Conservation (phyloP, 1,140 invertebrate species). For the Lanistes nyassanus region DNA sequence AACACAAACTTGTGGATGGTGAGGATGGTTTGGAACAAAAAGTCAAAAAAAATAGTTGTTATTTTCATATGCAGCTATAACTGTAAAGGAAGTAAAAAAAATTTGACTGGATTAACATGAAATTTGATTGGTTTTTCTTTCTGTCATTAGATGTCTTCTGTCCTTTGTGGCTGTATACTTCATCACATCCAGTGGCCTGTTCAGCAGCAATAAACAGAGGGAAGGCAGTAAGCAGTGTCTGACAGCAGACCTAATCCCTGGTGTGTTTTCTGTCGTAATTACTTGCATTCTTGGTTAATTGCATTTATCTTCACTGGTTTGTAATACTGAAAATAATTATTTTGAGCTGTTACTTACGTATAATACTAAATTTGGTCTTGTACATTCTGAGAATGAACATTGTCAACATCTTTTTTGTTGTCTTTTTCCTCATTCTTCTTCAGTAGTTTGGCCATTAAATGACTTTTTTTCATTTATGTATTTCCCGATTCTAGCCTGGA, state of each 20-base stretch:
- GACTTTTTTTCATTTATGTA: neutral
- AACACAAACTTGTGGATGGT: too few relatives aligned
- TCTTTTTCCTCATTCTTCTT: neutral
- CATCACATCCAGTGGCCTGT: conserved; percentile 47
- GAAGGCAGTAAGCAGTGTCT: conserved; percentile 38
- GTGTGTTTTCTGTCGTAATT: conserved; percentile 37
- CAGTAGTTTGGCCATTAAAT: neutral
- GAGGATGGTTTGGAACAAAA: neutral
- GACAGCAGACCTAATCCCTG: conserved; percentile 47
- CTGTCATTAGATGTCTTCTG: conserved; percentile 51
- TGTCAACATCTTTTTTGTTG: neutral
- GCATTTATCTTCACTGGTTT: neutral
- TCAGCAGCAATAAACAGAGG: conserved; percentile 17
- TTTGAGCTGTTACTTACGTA: too few relatives aligned
- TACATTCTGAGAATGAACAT: neutral
- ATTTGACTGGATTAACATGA: neutral
- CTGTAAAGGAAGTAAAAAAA: neutral
- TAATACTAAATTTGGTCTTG: too few relatives aligned
- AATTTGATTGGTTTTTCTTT: conserved; percentile 1
- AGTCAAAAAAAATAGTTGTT: too few relatives aligned
- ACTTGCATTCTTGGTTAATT: neutral
- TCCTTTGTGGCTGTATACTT: conserved; percentile 64
- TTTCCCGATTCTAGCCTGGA: conserved; percentile 48
- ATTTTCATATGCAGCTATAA: too few relatives aligned
- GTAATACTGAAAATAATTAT: too few relatives aligned